Evolutionary conservation across 2,113 vertebrate genomes (phyloP).

Genomic region (Saimiri boliviensis): DNA sequence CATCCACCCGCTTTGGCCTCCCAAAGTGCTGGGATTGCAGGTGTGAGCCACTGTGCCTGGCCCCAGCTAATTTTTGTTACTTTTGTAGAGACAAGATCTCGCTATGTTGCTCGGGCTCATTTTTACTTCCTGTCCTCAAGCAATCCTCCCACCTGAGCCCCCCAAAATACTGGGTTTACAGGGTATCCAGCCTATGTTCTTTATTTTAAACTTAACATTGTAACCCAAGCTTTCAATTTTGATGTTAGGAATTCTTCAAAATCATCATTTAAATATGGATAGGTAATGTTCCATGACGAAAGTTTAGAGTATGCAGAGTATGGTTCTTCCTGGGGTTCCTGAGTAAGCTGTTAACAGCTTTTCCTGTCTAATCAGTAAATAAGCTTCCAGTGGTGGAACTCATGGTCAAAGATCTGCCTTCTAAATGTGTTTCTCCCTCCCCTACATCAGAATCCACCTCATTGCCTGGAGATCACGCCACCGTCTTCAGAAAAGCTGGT

Average conservation of each 20-base stretch:
- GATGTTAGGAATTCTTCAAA: background rate
- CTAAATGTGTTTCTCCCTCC: background rate
- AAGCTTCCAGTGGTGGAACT: background rate
- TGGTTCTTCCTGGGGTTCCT: background rate
- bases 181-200: background rate
- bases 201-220: constrained; percentile 11
- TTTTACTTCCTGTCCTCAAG: too few species aligned
- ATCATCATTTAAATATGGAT: background rate
- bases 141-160: too few species aligned
- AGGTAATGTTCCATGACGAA: background rate
- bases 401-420: background rate
- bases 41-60: too few species aligned
- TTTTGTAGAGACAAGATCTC: too few species aligned
- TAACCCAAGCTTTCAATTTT: background rate
- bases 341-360: background rate
- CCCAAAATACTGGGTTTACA: too few species aligned
- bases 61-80: too few species aligned
- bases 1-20: too few species aligned
- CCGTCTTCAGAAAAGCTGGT: constrained; percentile 84
- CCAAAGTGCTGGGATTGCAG: too few species aligned
- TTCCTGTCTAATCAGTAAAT: background rate
- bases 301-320: too few species aligned
- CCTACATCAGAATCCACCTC: constrained; percentile 85
- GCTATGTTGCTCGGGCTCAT: too few species aligned
- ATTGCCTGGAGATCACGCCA: constrained; percentile 86